Conservation (phyloP, 2,888 invertebrate species). For the Acanthosepion esculentum region DNA sequence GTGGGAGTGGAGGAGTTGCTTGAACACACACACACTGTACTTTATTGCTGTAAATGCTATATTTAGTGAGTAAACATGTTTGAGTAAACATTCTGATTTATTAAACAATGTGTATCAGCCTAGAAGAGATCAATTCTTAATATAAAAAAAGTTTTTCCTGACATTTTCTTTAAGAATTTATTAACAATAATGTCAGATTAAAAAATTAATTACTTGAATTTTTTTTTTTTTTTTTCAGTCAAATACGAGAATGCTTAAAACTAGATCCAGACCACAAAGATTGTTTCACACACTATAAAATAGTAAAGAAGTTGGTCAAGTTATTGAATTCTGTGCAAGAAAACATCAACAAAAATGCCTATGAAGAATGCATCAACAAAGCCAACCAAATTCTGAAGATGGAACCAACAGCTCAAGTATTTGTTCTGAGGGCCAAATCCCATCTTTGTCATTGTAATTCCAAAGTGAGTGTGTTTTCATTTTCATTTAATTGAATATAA, state of each 20-base stretch:
- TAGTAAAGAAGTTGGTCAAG: constrained; percentile 93
- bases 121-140: too few species aligned
- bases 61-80: too few species aligned
- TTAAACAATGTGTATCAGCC: too few species aligned
- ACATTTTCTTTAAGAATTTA: too few species aligned
- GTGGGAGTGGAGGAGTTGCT: too few species aligned
- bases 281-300: constrained; percentile 97
- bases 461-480: constrained; percentile 70
- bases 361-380: constrained; percentile 75
- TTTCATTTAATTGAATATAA: background rate
- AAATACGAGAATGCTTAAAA: constrained; percentile 96
- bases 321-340: constrained; percentile 77
- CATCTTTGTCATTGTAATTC: constrained; percentile 86
- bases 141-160: too few species aligned
- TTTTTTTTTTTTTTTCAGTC: constrained; percentile 77
- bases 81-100: too few species aligned
- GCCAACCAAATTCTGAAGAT: constrained; percentile 80
- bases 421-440: constrained; percentile 80
- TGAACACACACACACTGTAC: too few species aligned
- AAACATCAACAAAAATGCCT: constrained; percentile 67
- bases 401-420: constrained; percentile 81
- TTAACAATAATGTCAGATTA: too few species aligned
- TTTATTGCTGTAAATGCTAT: too few species aligned
- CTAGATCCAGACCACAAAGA: constrained; percentile 97
- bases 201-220: background rate